A percentile compares a stretch with the other conserved stretches of the same genome.
Evolutionary conservation across 2,888 invertebrate species (phyloP).

Genomic region (Dolichomitus sp.): DNA sequence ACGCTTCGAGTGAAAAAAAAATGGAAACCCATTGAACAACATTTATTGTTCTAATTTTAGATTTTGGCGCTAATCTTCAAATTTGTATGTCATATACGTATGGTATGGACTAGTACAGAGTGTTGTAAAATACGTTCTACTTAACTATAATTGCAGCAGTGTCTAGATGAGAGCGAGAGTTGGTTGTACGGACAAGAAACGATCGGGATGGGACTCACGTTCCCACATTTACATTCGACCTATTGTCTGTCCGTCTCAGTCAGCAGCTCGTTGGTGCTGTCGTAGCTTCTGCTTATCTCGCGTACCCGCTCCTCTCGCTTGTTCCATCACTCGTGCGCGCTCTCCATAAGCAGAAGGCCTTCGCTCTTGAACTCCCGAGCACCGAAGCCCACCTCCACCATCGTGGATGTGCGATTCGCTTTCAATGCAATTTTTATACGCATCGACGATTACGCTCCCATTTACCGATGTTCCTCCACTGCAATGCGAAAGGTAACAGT

Average conservation of each 20-base stretch:
- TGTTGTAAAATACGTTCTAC: slow-evolving; percentile 30
- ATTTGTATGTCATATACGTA: neutral
- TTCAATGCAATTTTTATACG: slow-evolving; percentile 80
- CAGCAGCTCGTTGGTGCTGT: slow-evolving; percentile 54
- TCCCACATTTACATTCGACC: slow-evolving; percentile 84
- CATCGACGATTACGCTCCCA: slow-evolving; percentile 60
- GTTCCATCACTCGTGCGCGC: slow-evolving; percentile 53
- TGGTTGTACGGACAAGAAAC: slow-evolving; percentile 66
- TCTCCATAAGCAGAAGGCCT: slow-evolving; percentile 77
- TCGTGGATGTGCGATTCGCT: slow-evolving; percentile 77
- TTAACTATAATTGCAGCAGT: slow-evolving; percentile 54
- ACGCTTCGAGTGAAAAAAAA: neutral
- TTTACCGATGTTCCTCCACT: slow-evolving; percentile 53
- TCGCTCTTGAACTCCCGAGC: slow-evolving; percentile 82
- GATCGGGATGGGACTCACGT: slow-evolving; percentile 83
- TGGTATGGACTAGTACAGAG: neutral
- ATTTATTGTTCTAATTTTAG: neutral
- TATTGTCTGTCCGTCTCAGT: slow-evolving; percentile 79
- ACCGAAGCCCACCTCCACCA: slow-evolving; percentile 33
- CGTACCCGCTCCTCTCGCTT: slow-evolving; percentile 71
- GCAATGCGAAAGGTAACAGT: slow-evolving; percentile 51
- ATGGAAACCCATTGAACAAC: neutral
- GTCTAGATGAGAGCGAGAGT: slow-evolving; percentile 69
- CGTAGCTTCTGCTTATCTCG: slow-evolving; percentile 62
- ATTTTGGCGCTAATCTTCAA: neutral